A percentile compares a stretch with the other conserved stretches of the same genome.
Conservation (phyloP, 1,140 invertebrate genomes). For the Drosophila auraria region DNA sequence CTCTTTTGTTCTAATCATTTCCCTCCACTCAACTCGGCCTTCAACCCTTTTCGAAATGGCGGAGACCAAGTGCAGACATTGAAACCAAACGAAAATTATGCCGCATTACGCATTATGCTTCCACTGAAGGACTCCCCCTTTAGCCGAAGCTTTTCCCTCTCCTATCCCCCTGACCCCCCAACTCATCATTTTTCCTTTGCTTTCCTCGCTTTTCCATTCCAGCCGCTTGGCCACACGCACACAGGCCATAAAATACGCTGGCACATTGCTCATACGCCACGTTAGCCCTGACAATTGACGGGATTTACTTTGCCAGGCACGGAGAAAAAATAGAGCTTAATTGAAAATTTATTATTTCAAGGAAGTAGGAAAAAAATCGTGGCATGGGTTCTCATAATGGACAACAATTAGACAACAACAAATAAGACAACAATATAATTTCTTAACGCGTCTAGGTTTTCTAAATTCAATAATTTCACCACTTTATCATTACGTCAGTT, state of each 20-base stretch:
- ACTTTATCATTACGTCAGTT: no score
- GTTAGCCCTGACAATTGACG: conserved; percentile 69
- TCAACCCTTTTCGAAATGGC: conserved; percentile 60
- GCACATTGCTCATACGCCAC: conserved; percentile 75
- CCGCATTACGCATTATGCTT: conserved; percentile 62
- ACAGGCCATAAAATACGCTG: conserved; percentile 75
- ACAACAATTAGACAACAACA: no score
- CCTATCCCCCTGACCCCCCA: no score
- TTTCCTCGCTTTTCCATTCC: conserved; percentile 12
- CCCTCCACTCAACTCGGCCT: conserved; percentile 35
- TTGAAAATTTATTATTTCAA: no score
- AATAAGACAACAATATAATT: no score
- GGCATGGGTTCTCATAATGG: no score
- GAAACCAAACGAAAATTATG: conserved; percentile 64
- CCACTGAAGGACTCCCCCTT: conserved; percentile 28
- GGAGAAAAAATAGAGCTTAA: conserved; percentile 1
- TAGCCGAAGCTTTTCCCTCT: not conserved
- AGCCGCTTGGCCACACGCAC: conserved; percentile 62
- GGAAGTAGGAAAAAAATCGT: no score
- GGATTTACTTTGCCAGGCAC: conserved; percentile 58
- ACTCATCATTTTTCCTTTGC: conserved; percentile 14
- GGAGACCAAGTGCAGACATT: conserved; percentile 66
- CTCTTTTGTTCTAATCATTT: conserved; percentile 62
- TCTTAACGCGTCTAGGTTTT: no score
- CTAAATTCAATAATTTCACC: no score